Percentiles rank a stretch among this genome's conserved stretches.
Evolutionary conservation across 2,797 vertebrate species (phyloP).

Genomic region (Coluber constrictor): DNA sequence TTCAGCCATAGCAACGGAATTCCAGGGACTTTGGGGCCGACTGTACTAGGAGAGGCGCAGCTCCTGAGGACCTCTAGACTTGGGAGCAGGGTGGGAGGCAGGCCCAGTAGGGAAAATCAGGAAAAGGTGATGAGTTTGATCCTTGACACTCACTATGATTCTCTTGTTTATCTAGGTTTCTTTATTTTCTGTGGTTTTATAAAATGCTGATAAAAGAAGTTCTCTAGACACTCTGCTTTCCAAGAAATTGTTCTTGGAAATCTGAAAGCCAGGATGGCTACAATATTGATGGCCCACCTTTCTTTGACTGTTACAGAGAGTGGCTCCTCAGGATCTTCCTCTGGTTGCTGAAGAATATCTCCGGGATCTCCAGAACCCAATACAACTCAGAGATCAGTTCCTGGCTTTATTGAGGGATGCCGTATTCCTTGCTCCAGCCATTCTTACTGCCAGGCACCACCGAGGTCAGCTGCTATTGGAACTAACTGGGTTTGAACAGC

Average conservation of each 20-base stretch:
- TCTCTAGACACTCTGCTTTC: background rate
- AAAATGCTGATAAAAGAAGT: background rate
- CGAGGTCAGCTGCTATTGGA: slow-evolving; percentile 39
- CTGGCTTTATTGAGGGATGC: slow-evolving; percentile 2
- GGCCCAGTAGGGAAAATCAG: background rate
- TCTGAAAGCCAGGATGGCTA: background rate
- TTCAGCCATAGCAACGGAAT: background rate
- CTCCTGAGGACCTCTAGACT: background rate
- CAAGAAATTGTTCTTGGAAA: background rate
- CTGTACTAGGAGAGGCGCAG: background rate
- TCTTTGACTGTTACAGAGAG: slow-evolving; percentile 22
- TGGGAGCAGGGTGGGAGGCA: background rate
- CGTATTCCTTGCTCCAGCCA: background rate
- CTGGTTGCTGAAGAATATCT: slow-evolving; percentile 31
- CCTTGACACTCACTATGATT: background rate
- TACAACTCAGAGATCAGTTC: slow-evolving; percentile 25
- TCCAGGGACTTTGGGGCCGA: background rate
- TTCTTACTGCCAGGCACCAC: slow-evolving; percentile 22
- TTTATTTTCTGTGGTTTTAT: background rate
- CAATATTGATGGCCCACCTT: background rate
- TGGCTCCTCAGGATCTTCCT: slow-evolving; percentile 5
- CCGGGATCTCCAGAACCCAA: slow-evolving; percentile 15
- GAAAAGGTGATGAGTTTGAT: background rate
- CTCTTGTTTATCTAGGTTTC: background rate
- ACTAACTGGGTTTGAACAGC: background rate